Conservation (phyloP, 2,113 vertebrate species). For the Sander lucioperca region DNA sequence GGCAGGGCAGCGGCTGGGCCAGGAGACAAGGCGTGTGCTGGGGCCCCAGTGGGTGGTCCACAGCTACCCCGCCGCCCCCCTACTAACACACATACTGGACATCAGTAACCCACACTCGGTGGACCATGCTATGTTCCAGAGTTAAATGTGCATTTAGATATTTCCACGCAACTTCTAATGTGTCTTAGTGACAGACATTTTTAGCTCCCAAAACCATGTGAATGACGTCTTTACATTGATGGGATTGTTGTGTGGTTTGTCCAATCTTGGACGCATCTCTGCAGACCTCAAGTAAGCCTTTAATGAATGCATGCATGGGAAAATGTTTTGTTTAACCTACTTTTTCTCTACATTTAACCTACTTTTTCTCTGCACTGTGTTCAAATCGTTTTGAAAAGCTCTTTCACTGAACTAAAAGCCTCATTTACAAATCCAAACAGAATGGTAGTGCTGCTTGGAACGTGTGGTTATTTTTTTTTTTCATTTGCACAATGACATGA, state of each 20-base stretch:
- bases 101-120: constrained; percentile 49
- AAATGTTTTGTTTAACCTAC: constrained; percentile 24
- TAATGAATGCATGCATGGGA: constrained; percentile 34
- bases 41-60: constrained; percentile 82
- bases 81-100: constrained; percentile 53
- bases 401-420: background rate
- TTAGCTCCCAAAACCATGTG: constrained; percentile 38
- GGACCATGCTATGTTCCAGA: constrained; percentile 32
- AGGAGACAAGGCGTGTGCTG: constrained; percentile 61
- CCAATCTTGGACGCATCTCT: constrained; percentile 8
- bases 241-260: constrained; percentile 46
- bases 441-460: background rate
- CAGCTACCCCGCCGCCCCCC: constrained; percentile 48
- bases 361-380: background rate
- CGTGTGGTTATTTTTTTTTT: background rate
- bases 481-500: background rate
- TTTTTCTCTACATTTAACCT: no score
- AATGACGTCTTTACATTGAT: constrained; percentile 28
- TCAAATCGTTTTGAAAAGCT: constrained; percentile 6
- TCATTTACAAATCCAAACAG: constrained; percentile 5
- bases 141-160: constrained; percentile 32
- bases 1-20: constrained; percentile 54
- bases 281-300: constrained; percentile 42
- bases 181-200: constrained; percentile 34
- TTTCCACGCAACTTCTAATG: constrained; percentile 39